These are phyloP conservation scores for Heterotilapia buettikoferi DNA, from an alignment of 2,113 vertebrate genomes.

Conservation along the genomic window DNA sequence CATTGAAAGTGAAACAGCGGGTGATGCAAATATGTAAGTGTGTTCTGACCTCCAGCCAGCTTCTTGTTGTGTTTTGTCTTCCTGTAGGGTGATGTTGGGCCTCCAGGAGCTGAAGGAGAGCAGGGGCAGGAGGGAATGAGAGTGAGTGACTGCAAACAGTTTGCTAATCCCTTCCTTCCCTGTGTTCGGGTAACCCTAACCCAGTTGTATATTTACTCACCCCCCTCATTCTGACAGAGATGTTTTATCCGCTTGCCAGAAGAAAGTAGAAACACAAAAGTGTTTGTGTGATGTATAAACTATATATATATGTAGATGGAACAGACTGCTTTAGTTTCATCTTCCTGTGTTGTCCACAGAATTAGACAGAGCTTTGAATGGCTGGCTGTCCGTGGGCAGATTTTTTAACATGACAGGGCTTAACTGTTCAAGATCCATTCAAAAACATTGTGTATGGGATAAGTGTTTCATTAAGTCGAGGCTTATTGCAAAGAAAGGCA, in stretches of 20 bases:
- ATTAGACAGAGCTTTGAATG: background rate
- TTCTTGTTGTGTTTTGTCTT: slow-evolving; percentile 23
- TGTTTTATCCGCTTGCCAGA: background rate
- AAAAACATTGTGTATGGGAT: background rate
- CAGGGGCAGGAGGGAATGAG: slow-evolving; percentile 80
- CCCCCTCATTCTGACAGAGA: background rate
- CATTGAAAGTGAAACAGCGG: background rate
- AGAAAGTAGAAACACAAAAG: background rate
- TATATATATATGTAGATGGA: background rate
- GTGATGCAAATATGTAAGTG: background rate
- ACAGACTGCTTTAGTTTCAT: background rate
- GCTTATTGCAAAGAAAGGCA: background rate
- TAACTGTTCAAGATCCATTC: background rate
- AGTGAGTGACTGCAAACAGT: slow-evolving; percentile 70
- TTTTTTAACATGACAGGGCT: background rate
- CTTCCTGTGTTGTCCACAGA: background rate
- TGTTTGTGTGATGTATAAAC: slow-evolving; percentile 3
- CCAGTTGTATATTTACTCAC: slow-evolving; percentile 9
- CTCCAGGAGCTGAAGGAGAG: slow-evolving; percentile 76
- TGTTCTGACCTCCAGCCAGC: background rate
- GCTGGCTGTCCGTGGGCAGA: background rate
- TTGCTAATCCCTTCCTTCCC: slow-evolving; percentile 1
- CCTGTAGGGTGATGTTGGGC: slow-evolving; percentile 79
- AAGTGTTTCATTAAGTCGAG: background rate
- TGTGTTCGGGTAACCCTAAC: slow-evolving; percentile 24